Base-by-base conservation (phyloP, 2,888 invertebrate genomes). In the Subacronicta megacephala region DNA sequence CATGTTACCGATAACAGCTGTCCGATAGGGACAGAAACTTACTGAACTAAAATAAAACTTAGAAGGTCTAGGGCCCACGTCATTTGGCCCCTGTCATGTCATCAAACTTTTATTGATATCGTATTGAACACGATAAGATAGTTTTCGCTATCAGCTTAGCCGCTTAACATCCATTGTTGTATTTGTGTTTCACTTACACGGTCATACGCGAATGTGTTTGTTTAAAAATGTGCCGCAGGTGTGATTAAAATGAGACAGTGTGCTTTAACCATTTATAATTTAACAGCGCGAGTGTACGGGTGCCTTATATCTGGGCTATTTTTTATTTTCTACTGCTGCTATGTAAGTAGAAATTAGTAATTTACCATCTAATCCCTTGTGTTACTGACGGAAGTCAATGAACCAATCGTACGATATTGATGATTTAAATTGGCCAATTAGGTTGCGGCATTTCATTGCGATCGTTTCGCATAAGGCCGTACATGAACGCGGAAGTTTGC, bases 81-180 rank as follows among this genome's bases (percentile, higher is more conserved):
- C 74, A 75, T 31, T 17, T 23, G 47, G 29, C 23, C 55, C 15
- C 38, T 64, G 58, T 58, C 67, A 62, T 65, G 71, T 58, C 75
- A 57, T 71, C 75, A 65, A 67, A 72, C 72, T 75, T 83, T 82
- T 88, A 90, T 90, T 89, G 88, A 88, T 89, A 89, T 78, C 81
- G 73, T 87, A 88, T 89, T 86, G 89, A 82, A 80, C 73, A 62
- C 77, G 90, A 92, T 92, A 90, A 92, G 92, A 92, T 90, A 88
- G 69, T 80, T 77, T 81, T 84, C 69, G 80, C 81, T 87, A 84
- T 87, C 86, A 81, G 81, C 77, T 71, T 73, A 72, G 69, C 71
- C 49, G 68, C 53, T 52, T 53, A 68, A 43, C 49, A 62, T 45
- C 75, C 80, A 82, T 79, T 82, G 83, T 85, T 78, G 75, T 83